A percentile compares a stretch with the other conserved stretches of the same genome.
Evolutionary conservation across 2,888 invertebrate species (phyloP).

Genomic region (Argyresthia goedartella): DNA sequence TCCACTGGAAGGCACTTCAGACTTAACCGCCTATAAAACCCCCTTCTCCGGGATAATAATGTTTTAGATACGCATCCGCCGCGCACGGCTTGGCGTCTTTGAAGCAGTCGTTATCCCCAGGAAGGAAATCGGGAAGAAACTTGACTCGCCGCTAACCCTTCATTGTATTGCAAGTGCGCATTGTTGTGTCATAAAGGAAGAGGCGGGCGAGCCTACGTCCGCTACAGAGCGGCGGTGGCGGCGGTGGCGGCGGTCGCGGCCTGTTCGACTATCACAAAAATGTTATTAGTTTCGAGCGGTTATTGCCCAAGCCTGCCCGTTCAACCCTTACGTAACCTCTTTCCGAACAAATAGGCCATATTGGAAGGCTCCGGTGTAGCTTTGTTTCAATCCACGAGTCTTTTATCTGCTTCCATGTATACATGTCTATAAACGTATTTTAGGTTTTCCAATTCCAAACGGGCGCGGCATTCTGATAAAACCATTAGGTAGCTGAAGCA

Average conservation of each 20-base stretch:
- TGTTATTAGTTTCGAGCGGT: constrained; percentile 66
- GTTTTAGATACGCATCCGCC: neutral
- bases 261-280: constrained; percentile 61
- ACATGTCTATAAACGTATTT: neutral
- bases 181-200: constrained; percentile 56
- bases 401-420: constrained; percentile 4
- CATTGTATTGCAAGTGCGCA: constrained; percentile 49
- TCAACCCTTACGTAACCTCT: constrained; percentile 39
- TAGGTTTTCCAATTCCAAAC: neutral
- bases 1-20: neutral
- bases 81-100: neutral
- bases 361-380: constrained; percentile 17
- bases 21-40: constrained; percentile 2
- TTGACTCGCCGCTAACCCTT: constrained; percentile 39
- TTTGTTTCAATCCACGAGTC: constrained; percentile 18
- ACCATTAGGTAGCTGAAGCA: too few relatives aligned
- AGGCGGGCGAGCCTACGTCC: constrained; percentile 31
- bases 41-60: neutral
- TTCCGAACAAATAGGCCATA: constrained; percentile 29
- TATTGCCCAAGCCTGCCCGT: constrained; percentile 50
- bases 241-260: constrained; percentile 8
- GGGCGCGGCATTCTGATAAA: too few relatives aligned
- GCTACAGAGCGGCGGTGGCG: constrained; percentile 16
- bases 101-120: constrained; percentile 25
- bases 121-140: constrained; percentile 31